Percentiles rank a stretch among this genome's conserved stretches.
These are phyloP conservation scores for Turritopsis rubra DNA, from an alignment of 30 jellyfish, hydroid and myxozoan species.

Conservation along the genomic window DNA sequence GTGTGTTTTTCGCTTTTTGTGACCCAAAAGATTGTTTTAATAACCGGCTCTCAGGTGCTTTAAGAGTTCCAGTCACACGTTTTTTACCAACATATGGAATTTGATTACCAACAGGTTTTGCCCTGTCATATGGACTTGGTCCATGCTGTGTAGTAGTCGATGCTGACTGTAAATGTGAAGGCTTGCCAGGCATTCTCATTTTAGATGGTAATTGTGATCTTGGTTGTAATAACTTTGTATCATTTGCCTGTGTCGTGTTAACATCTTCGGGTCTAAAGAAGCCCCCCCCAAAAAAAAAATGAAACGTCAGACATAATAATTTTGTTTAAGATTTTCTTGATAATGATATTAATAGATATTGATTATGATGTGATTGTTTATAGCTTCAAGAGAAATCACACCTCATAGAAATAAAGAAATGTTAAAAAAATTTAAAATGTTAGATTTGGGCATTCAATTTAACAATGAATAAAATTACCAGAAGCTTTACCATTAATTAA, in stretches of 20 bases:
- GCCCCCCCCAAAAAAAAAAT: background rate
- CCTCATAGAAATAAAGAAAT: no score
- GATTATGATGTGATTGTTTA: no score
- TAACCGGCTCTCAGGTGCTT: conserved; percentile 28
- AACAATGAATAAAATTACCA: no score
- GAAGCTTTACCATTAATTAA: no score
- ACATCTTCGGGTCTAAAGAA: background rate
- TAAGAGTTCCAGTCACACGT: conserved; percentile 27
- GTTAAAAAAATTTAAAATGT: no score
- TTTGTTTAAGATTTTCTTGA: no score
- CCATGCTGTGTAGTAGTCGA: conserved; percentile 19
- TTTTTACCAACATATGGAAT: conserved; percentile 37
- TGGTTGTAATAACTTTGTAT: background rate
- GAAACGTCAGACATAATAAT: background rate
- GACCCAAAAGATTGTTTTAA: background rate
- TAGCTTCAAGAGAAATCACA: no score
- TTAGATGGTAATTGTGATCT: background rate
- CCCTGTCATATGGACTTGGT: conserved; percentile 35
- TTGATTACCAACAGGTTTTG: conserved; percentile 23
- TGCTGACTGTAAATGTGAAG: background rate
- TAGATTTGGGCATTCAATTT: no score
- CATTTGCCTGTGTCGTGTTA: background rate
- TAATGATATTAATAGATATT: no score
- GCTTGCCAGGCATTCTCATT: background rate
- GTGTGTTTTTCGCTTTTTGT: background rate